These are phyloP conservation scores for Anabacerthia variegaticeps DNA, from an alignment of 2,797 vertebrate genomes.

Conservation along the genomic window DNA sequence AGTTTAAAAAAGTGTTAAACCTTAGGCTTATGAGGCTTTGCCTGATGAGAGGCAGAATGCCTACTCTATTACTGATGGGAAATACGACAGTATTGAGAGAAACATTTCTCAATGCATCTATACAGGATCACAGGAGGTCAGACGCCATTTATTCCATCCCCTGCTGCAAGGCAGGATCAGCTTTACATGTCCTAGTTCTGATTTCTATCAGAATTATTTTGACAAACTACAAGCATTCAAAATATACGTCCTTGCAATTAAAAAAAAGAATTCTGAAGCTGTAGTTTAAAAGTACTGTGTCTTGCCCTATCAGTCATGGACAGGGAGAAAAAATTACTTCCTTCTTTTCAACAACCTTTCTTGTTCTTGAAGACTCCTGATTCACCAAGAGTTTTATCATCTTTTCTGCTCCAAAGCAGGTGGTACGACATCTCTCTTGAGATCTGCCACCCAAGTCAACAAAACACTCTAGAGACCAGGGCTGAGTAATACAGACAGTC, in stretches of 20 bases:
- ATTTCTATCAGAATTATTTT: background rate
- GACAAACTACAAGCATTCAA: background rate
- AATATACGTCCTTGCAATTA: background rate
- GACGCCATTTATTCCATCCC: background rate
- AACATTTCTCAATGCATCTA: background rate
- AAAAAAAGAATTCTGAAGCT: background rate
- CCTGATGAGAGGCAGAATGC: background rate
- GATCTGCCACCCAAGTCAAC: background rate
- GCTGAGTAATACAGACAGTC: background rate
- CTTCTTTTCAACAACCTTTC: background rate
- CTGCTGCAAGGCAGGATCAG: background rate
- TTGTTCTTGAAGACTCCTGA: background rate
- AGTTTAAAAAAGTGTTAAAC: background rate
- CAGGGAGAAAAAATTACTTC: background rate
- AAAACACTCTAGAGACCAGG: fast-evolving
- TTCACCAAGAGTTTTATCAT: background rate
- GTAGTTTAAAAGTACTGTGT: background rate
- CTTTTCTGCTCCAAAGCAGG: background rate
- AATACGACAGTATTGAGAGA: background rate
- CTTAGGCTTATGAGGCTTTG: background rate
- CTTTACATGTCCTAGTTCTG: background rate
- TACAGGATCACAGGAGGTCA: background rate
- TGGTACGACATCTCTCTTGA: background rate
- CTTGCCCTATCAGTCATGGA: background rate
- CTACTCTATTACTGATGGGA: background rate